These are phyloP conservation scores for Eleutherodactylus coqui DNA, from an alignment of 2,797 vertebrate species.

Conservation along the genomic window DNA sequence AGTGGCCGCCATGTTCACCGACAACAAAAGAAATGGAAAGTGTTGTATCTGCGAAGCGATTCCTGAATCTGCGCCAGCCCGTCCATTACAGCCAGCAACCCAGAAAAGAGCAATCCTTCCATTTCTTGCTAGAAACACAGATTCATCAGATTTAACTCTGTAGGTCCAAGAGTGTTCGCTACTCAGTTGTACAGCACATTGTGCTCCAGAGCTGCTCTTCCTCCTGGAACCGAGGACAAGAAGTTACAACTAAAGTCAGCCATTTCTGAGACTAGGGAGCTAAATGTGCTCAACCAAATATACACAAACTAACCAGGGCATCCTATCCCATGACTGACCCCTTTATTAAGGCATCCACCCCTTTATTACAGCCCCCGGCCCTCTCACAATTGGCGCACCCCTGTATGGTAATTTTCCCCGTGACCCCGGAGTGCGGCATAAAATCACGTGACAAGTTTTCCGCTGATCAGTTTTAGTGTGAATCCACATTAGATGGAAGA, in stretches of 20 bases:
- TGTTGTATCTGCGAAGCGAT: neutral
- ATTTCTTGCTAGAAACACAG: neutral
- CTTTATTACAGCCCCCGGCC: too few relatives aligned
- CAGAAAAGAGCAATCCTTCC: neutral
- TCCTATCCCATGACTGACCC: too few relatives aligned
- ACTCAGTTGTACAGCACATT: neutral
- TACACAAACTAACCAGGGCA: too few relatives aligned
- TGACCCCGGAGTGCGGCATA: too few relatives aligned
- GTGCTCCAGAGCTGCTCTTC: neutral
- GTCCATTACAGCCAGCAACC: constrained; percentile 28
- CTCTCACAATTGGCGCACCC: too few relatives aligned
- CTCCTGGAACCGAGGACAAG: neutral
- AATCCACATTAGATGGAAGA: too few relatives aligned
- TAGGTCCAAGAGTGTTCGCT: too few relatives aligned
- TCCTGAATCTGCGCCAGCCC: constrained; percentile 9
- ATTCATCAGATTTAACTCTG: neutral
- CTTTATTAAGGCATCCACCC: too few relatives aligned
- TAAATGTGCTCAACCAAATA: neutral
- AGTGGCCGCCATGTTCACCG: neutral
- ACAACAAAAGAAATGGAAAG: constrained; percentile 8
- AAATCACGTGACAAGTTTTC: too few relatives aligned
- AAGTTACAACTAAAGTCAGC: neutral
- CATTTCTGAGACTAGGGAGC: neutral
- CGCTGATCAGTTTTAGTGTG: too few relatives aligned
- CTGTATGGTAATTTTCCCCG: too few relatives aligned